phyloP scores from a whole-genome alignment of 2,888 invertebrate genomes.

The Mythimna albipuncta region DNA sequence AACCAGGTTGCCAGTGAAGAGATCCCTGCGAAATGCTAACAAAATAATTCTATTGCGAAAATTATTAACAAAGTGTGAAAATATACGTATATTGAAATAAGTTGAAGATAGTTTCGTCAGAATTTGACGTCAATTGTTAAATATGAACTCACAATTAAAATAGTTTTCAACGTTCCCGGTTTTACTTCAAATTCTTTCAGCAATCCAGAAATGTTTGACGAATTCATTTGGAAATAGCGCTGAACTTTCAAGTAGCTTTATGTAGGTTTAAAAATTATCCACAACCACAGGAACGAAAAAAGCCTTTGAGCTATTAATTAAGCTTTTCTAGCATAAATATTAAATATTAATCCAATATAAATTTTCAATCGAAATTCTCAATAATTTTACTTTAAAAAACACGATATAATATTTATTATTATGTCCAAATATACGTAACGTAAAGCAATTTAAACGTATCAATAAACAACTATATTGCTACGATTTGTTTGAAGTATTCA shows the following conservation, averaged over 20 bases:
- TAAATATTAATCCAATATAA: neutral
- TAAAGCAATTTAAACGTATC: neutral
- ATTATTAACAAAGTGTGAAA: slow-evolving; percentile 16
- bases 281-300: neutral
- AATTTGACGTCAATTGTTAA: slow-evolving; percentile 42
- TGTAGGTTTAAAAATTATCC: neutral
- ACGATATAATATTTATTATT: slow-evolving; percentile 5
- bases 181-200: slow-evolving; percentile 26
- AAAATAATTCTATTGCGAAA: neutral
- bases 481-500: neutral
- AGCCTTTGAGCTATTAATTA: neutral
- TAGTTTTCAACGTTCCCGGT: slow-evolving; percentile 43
- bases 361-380: neutral
- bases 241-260: neutral
- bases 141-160: slow-evolving; percentile 55
- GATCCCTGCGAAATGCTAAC: neutral
- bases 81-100: slow-evolving; percentile 6
- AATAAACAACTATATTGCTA: slow-evolving; percentile 10
- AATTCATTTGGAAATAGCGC: slow-evolving; percentile 28
- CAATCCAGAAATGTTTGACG: slow-evolving; percentile 26
- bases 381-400: neutral
- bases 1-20: neutral
- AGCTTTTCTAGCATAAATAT: neutral
- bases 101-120: slow-evolving; percentile 21
- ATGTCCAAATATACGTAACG: neutral